These are phyloP conservation scores for Andrena trimmerana DNA, from an alignment of 2,888 invertebrate genomes.

Conservation along the genomic window DNA sequence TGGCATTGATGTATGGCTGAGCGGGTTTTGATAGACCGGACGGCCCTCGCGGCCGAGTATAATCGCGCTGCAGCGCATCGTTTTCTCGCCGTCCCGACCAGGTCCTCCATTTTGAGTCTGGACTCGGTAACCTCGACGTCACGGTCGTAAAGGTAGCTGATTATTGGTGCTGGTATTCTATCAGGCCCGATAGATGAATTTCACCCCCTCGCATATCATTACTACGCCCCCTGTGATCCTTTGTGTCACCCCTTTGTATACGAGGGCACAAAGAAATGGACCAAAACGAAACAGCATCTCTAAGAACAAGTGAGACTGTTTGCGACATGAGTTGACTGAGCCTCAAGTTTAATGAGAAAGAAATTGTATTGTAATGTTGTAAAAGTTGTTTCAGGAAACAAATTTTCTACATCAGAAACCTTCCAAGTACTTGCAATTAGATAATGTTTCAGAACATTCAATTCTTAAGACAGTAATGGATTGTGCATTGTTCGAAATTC, in stretches of 20 bases:
- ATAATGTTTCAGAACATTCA: background rate
- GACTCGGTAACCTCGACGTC: constrained; percentile 55
- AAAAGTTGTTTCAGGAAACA: background rate
- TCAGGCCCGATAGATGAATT: constrained; percentile 37
- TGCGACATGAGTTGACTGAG: background rate
- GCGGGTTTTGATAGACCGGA: constrained; percentile 80
- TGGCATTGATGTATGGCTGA: constrained; percentile 82
- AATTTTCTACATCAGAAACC: background rate
- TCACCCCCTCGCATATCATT: constrained; percentile 37
- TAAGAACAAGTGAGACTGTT: background rate
- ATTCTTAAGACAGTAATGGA: constrained; percentile 10
- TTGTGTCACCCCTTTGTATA: background rate
- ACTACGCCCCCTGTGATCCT: background rate
- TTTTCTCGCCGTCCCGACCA: constrained; percentile 69
- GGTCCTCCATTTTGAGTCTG: constrained; percentile 73
- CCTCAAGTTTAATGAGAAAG: background rate
- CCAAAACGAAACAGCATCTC: background rate
- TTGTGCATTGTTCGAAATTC: constrained; percentile 47
- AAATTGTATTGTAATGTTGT: background rate
- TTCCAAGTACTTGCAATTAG: constrained; percentile 21
- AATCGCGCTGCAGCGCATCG: constrained; percentile 73
- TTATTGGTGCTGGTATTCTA: constrained; percentile 37
- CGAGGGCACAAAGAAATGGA: background rate
- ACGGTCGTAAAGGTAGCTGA: constrained; percentile 39
- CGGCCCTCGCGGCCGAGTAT: constrained; percentile 74